Evolutionary conservation across 1,140 invertebrate genomes (phyloP), one percentile per base, ranked within the genome.

Genomic region (Potamilus streckersoni): DNA sequence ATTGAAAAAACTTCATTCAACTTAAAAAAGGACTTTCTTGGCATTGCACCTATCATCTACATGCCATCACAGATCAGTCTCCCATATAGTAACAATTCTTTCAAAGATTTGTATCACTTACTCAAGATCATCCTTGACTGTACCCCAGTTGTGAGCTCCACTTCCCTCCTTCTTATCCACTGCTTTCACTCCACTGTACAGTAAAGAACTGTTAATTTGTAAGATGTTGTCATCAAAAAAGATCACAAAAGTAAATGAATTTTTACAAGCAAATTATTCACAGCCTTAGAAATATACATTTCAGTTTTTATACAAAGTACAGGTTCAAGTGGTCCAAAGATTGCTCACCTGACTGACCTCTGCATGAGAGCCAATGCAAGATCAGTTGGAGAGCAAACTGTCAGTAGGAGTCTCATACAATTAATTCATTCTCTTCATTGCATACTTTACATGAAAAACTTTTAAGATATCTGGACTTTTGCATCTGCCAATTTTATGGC

Each of bases 131-230:
- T 97, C 96, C 88, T 95, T 96, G 82, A 96, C 93, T 67, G 94
- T 96, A 83, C 97, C 97, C 97, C 97, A 98, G 89, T 98, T 98
- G 90, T 96, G 95, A 83, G 96, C 93, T 73, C 97, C 97, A 91
- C 93, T 94, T 86, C 96, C 97, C 86, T 98, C 96, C 81, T 95
- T 94, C 91, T 98, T 98, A 86, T 98, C 96, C 81, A 96, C 92
- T 76, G 96, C 92, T 91, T 98, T 98, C 71, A 98, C 94, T 86
- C 97, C 96, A 90, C 94, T 95, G 85, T 80, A 60, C 71, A 69
- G 56, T 59, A 66, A 56, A 74, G 58, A 38, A 20, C 27, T 55
- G 20, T 12, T 23, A 19, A 23, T 57, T 69, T 70, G n/a, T 20
- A 58, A 60, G 49, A 27, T 38, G 56, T 59, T 66, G 19, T 20